These are phyloP conservation scores for Dilophus febrilis DNA, from an alignment of 2,888 invertebrate genomes.

Conservation along the genomic window DNA sequence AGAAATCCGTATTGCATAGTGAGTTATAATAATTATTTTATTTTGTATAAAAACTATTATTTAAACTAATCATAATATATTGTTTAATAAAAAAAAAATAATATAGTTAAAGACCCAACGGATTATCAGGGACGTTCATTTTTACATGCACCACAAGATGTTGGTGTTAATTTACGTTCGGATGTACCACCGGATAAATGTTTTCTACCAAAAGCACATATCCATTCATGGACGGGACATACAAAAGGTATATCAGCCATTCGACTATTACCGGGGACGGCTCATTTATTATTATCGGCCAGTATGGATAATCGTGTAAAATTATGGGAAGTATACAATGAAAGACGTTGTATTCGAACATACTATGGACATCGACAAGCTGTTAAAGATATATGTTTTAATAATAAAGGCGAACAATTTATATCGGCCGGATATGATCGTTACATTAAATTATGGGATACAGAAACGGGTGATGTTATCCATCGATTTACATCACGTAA, in stretches of 20 bases:
- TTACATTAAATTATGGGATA: constrained; percentile 97
- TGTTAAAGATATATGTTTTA: constrained; percentile 89
- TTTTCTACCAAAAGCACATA: constrained; percentile 87
- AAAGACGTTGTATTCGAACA: constrained; percentile 78
- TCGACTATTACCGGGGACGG: constrained; percentile 86
- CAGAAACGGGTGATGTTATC: constrained; percentile 80
- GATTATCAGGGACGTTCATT: constrained; percentile 97
- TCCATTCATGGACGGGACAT: constrained; percentile 95
- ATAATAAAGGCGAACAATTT: constrained; percentile 83
- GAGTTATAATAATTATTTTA: constrained; percentile 27
- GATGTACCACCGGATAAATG: constrained; percentile 85
- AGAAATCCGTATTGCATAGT: constrained; percentile 88
- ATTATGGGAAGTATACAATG: constrained; percentile 98
- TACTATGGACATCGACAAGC: constrained; percentile 95
- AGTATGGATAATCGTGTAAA: constrained; percentile 96
- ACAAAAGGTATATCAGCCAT: constrained; percentile 90
- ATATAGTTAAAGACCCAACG: constrained; percentile 77
- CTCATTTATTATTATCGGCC: constrained; percentile 85
- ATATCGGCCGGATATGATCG: constrained; percentile 92
- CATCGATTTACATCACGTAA: constrained; percentile 87
- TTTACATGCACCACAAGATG: constrained; percentile 80
- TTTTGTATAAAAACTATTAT: too few species aligned
- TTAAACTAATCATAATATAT: too few species aligned
- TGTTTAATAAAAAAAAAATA: too few species aligned
- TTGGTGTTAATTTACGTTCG: constrained; percentile 74